Conservation (phyloP, 1,140 invertebrate genomes). For the Halesus radiatus region DNA sequence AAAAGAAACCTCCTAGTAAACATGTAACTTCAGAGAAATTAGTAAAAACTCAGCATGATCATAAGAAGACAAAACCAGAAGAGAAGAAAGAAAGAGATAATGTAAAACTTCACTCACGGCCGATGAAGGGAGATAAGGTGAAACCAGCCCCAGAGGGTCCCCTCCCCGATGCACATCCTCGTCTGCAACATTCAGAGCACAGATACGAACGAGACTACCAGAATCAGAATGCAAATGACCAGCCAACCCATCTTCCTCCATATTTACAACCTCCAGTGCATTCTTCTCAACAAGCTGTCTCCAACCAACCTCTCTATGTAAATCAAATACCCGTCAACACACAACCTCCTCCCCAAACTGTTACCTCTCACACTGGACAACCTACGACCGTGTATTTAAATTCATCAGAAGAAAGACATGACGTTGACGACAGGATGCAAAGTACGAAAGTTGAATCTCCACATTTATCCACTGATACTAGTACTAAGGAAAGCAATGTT, state of each 20-base stretch:
- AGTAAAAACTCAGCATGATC: conserved; percentile 65
- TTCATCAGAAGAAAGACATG: conserved; percentile 29
- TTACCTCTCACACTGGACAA: conserved; percentile 48
- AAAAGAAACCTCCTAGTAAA: conserved; percentile 42
- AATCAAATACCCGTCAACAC: conserved; percentile 61
- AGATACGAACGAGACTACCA: conserved; percentile 77
- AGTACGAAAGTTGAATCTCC: conserved; percentile 37
- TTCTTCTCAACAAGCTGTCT: conserved; percentile 61
- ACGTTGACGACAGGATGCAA: not conserved
- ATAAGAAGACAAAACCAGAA: conserved; percentile 59
- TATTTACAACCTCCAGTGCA: conserved; percentile 70
- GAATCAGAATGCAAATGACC: conserved; percentile 72
- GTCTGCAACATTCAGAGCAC: conserved; percentile 82
- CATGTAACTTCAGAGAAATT: conserved; percentile 57
- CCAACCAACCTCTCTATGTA: conserved; percentile 66
- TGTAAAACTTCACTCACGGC: conserved; percentile 63
- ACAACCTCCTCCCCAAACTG: conserved; percentile 41
- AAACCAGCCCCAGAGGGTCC: conserved; percentile 67
- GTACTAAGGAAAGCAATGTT: conserved; percentile 50
- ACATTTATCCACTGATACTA: conserved; percentile 29
- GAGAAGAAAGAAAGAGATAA: conserved; percentile 64
- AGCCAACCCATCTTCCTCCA: conserved; percentile 76
- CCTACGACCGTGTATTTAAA: conserved; percentile 55
- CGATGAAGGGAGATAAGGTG: conserved; percentile 67
- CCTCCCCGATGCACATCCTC: conserved; percentile 74